Percentiles rank a stretch among this genome's conserved stretches.
Conservation (phyloP, 2,797 vertebrate species). For the Numenius phaeopus region DNA sequence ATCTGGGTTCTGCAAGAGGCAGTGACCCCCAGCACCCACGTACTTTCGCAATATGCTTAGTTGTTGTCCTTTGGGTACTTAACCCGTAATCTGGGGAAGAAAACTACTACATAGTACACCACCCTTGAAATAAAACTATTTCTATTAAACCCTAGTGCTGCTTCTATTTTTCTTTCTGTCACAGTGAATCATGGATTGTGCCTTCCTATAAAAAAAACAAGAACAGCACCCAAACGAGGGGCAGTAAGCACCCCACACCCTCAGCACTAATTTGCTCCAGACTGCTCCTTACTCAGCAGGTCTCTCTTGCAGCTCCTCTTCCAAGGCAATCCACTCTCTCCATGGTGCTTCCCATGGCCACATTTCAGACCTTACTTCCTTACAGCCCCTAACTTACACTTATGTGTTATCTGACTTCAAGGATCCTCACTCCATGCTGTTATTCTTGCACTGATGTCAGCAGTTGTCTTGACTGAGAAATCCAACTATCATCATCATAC, state of each 20-base stretch:
- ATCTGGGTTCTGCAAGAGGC: not conserved
- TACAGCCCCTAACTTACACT: not conserved
- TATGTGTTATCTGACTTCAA: not conserved
- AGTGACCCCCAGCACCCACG: not conserved
- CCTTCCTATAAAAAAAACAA: not conserved
- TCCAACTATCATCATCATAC: conserved; percentile 48
- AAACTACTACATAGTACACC: not conserved
- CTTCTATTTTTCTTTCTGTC: not conserved
- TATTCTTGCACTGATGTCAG: conserved; percentile 4
- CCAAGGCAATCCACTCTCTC: not conserved
- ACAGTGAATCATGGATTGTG: not conserved
- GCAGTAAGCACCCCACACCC: not conserved
- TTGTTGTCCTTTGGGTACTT: not conserved
- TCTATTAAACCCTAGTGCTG: not conserved
- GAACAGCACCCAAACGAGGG: not conserved
- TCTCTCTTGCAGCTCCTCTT: not conserved
- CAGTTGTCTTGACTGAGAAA: conserved; percentile 47
- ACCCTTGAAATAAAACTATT: not conserved
- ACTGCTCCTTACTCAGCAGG: not conserved
- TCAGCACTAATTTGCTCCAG: not conserved
- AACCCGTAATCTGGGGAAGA: not conserved
- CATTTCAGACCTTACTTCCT: not conserved
- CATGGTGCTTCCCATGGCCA: not conserved
- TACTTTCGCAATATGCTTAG: not conserved
- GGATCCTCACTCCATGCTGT: not conserved